Percentiles rank a stretch among this genome's conserved stretches.
Conservation (phyloP, 2,113 vertebrate genomes). For the Guaruba guarouba region DNA sequence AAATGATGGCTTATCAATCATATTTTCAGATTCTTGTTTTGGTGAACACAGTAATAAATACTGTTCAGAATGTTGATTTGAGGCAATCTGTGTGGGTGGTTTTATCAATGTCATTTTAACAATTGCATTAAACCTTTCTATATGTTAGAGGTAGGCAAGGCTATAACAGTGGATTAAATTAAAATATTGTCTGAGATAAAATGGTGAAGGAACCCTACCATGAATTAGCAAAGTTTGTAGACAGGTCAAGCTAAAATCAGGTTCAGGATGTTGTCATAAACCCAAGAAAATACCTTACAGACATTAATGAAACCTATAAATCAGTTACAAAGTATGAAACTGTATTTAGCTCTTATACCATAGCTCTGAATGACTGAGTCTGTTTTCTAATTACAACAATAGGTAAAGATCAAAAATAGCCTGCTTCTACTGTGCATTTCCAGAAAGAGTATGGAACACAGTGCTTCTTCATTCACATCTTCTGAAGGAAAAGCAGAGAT, state of each 20-base stretch:
- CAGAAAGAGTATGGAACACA: background rate
- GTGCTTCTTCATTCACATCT: background rate
- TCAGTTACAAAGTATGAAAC: background rate
- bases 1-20: background rate
- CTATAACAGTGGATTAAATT: background rate
- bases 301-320: background rate
- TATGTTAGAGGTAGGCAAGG: background rate
- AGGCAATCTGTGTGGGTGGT: rapidly evolving
- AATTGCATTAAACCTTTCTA: background rate
- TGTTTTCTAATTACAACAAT: background rate
- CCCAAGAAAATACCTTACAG: background rate
- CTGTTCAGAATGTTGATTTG: background rate
- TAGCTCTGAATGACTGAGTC: background rate
- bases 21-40: background rate
- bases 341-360: background rate
- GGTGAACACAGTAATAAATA: background rate
- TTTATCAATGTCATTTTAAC: background rate
- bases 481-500: background rate
- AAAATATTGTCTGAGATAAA: background rate
- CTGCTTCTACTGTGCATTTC: background rate
- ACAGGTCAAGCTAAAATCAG: background rate
- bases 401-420: background rate
- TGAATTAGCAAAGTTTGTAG: background rate
- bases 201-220: background rate
- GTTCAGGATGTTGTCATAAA: background rate